Percentiles rank a stretch among this genome's conserved stretches.
These are phyloP conservation scores for Aphelenchoides fujianensis DNA, from an alignment of 1,140 invertebrate genomes.

Conservation along the genomic window DNA sequence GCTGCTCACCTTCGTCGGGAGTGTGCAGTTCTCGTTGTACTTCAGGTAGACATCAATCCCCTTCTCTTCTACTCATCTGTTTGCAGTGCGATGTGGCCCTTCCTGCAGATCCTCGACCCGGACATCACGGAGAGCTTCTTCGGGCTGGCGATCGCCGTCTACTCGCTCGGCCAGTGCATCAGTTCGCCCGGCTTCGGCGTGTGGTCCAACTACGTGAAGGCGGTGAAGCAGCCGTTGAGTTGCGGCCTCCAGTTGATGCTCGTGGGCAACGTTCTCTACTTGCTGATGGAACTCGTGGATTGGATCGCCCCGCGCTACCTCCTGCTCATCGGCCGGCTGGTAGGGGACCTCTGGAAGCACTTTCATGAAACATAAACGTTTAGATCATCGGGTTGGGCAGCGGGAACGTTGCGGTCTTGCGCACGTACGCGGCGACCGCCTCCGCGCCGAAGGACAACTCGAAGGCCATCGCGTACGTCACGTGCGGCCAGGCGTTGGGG, in stretches of 20 bases:
- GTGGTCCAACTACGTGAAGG: conserved; percentile 29
- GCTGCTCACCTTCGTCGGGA: conserved; percentile 40
- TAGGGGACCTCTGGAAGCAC: conserved; percentile 23
- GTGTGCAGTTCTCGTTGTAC: conserved; percentile 45
- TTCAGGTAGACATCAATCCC: no score
- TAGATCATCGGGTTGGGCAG: not conserved
- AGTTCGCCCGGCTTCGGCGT: conserved; percentile 14
- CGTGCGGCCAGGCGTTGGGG: conserved; percentile 34
- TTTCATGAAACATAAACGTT: not conserved
- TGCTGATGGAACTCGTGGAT: conserved; percentile 18
- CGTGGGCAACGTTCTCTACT: conserved; percentile 32
- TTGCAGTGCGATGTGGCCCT: conserved; percentile 13
- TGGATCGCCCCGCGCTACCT: conserved; percentile 20
- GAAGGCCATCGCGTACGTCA: conserved; percentile 34
- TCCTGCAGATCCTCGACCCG: conserved; percentile 13
- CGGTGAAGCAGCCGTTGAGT: conserved; percentile 15
- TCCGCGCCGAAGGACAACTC: conserved; percentile 33
- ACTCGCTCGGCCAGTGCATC: conserved; percentile 17
- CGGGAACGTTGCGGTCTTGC: conserved; percentile 26
- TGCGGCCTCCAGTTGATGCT: conserved; percentile 32
- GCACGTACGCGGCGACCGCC: conserved; percentile 38
- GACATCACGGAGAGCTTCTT: conserved; percentile 26
- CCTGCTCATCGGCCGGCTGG: conserved; percentile 39
- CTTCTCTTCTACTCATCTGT: no score
- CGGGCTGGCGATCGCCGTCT: conserved; percentile 20